These are phyloP conservation scores for Drosophila prostipennis DNA, from an alignment of 2,888 invertebrate species.

Conservation along the genomic window DNA sequence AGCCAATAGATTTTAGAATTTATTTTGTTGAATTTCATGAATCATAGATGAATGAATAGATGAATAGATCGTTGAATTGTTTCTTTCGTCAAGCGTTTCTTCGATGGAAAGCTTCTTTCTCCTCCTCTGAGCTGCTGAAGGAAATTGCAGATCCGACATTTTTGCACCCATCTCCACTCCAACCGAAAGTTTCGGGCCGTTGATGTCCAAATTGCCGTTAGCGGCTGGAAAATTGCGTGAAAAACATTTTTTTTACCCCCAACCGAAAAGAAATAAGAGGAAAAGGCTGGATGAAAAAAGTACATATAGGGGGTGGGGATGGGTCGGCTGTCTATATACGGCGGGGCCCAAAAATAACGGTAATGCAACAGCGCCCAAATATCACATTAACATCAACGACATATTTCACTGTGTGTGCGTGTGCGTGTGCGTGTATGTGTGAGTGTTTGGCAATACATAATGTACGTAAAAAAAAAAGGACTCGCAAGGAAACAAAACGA, in stretches of 20 bases:
- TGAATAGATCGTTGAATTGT: too few species aligned
- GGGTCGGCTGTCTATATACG: constrained; percentile 26
- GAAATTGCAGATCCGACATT: constrained; percentile 1
- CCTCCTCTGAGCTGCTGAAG: background rate
- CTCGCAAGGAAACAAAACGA: constrained; percentile 22
- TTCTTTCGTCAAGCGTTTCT: too few species aligned
- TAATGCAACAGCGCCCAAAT: constrained; percentile 45
- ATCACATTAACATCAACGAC: constrained; percentile 54
- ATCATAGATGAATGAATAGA: too few species aligned
- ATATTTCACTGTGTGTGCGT: constrained; percentile 17
- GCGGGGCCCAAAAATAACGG: constrained; percentile 21
- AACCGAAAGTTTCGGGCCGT: background rate
- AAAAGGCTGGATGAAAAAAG: background rate
- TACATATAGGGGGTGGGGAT: background rate
- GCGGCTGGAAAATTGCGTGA: constrained; percentile 38
- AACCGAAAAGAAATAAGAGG: background rate
- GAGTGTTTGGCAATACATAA: constrained; percentile 44
- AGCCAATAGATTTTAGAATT: too few species aligned
- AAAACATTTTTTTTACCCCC: constrained; percentile 24
- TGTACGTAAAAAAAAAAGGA: constrained; percentile 44
- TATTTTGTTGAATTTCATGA: too few species aligned
- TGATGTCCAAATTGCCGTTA: constrained; percentile 38
- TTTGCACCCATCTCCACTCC: background rate
- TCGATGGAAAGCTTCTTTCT: background rate
- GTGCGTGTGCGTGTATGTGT: background rate